phyloP scores from a whole-genome alignment of 2,888 invertebrate genomes.

The Euzophera pinguis region DNA sequence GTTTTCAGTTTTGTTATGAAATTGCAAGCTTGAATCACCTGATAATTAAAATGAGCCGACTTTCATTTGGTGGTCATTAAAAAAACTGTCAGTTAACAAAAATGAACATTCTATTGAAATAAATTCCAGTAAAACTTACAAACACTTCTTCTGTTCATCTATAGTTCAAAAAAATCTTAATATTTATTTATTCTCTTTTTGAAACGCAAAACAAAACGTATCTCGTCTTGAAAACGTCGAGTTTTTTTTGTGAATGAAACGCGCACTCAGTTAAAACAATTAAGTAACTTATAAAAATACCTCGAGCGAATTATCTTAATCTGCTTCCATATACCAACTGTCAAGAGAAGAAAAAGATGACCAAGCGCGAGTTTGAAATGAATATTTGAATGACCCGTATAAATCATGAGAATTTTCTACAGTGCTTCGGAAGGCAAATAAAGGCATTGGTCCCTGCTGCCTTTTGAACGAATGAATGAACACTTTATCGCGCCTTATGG shows the following conservation, averaged over 20 bases:
- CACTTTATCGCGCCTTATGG: no score
- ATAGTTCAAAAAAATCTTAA: neutral
- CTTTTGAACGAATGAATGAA: no score
- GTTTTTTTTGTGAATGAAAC: neutral
- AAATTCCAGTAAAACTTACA: no score
- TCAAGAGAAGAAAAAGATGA: constrained; percentile 53
- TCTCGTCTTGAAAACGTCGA: constrained; percentile 3
- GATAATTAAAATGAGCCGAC: no score
- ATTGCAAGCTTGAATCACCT: no score
- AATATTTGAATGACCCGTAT: neutral
- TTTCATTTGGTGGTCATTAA: no score
- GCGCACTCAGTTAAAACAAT: constrained; percentile 44
- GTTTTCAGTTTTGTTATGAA: no score
- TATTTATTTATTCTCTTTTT: neutral
- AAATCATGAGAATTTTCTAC: neutral
- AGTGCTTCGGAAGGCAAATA: no score
- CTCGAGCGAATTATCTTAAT: constrained; percentile 71
- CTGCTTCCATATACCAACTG: constrained; percentile 77
- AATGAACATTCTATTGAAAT: no score
- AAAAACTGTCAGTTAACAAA: no score
- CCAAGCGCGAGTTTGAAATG: neutral
- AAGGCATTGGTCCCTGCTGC: no score
- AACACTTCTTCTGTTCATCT: no score
- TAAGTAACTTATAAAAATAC: constrained; percentile 56
- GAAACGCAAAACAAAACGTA: neutral